These are phyloP conservation scores for Gila robusta DNA, from an alignment of 2,797 vertebrate species.

Conservation along the genomic window DNA sequence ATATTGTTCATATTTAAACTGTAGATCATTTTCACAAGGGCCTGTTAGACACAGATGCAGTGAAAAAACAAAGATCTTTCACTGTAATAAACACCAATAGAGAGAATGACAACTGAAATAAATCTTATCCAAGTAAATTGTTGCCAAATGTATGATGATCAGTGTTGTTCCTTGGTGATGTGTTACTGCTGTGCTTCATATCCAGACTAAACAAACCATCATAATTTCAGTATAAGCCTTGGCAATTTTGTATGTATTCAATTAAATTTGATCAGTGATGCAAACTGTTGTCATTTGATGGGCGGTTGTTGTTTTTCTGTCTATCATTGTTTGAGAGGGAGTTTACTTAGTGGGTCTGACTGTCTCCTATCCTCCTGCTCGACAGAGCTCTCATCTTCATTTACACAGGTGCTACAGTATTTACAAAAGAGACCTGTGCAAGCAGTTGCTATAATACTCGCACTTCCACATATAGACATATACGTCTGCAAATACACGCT, in stretches of 20 bases:
- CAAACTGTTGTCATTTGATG: conserved; percentile 55
- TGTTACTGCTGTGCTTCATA: conserved; percentile 1
- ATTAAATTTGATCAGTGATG: conserved; percentile 38
- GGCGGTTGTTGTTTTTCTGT: conserved; percentile 50
- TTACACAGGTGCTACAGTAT: conserved; percentile 80
- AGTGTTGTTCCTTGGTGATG: conserved; percentile 6
- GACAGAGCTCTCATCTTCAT: conserved; percentile 75
- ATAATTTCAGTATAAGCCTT: conserved; percentile 34
- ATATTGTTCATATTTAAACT: too few relatives aligned
- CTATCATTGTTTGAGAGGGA: conserved; percentile 72
- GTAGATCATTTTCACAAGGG: neutral
- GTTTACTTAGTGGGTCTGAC: conserved; percentile 80
- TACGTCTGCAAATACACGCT: conserved; percentile 36
- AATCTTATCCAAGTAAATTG: neutral
- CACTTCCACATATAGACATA: conserved; percentile 30
- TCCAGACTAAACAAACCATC: conserved; percentile 27
- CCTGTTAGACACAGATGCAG: neutral
- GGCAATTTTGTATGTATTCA: conserved; percentile 17
- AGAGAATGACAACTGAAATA: neutral
- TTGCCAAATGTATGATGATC: neutral
- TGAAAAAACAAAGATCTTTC: neutral
- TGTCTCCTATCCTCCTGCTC: conserved; percentile 70
- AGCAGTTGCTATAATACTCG: conserved; percentile 65
- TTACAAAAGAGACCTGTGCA: conserved; percentile 76
- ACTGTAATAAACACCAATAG: neutral